Conservation (phyloP, 2,797 vertebrate species). For the Poliocrania exsul region DNA sequence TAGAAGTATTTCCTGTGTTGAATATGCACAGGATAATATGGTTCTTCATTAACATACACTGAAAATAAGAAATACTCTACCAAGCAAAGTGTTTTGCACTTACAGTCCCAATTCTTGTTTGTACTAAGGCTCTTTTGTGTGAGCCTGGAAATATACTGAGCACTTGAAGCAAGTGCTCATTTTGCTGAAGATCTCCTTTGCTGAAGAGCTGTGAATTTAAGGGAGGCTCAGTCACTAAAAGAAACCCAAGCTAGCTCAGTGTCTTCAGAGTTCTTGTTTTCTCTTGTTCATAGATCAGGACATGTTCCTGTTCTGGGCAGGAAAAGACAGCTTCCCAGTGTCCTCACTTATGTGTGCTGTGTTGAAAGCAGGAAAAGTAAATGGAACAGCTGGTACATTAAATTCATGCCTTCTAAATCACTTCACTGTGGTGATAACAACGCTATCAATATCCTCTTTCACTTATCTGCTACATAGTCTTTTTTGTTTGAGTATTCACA, state of each 20-base stretch:
- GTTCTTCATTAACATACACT: background rate
- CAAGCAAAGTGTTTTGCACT: background rate
- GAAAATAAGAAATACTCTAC: background rate
- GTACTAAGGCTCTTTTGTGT: background rate
- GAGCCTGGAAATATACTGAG: background rate
- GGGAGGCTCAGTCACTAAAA: background rate
- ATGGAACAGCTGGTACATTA: slow-evolving; percentile 63
- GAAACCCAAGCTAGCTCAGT: background rate
- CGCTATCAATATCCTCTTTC: slow-evolving; percentile 70
- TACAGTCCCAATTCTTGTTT: background rate
- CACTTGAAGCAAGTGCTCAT: background rate
- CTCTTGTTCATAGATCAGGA: background rate
- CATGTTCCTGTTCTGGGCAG: background rate
- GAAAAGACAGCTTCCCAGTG: slow-evolving; percentile 46
- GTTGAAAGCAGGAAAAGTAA: slow-evolving; percentile 46
- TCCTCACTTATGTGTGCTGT: slow-evolving; percentile 6
- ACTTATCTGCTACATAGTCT: slow-evolving; percentile 44
- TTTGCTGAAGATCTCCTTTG: background rate
- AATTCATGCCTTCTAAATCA: slow-evolving; percentile 69
- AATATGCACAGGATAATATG: background rate
- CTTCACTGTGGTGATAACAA: slow-evolving; percentile 61
- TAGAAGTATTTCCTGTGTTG: background rate
- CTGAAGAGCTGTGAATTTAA: background rate
- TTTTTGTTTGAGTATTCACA: slow-evolving; percentile 51
- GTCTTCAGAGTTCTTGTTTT: background rate